These are phyloP conservation scores for Pterobdella sp. DNA, from an alignment of 2,888 invertebrate species.

Conservation along the genomic window DNA sequence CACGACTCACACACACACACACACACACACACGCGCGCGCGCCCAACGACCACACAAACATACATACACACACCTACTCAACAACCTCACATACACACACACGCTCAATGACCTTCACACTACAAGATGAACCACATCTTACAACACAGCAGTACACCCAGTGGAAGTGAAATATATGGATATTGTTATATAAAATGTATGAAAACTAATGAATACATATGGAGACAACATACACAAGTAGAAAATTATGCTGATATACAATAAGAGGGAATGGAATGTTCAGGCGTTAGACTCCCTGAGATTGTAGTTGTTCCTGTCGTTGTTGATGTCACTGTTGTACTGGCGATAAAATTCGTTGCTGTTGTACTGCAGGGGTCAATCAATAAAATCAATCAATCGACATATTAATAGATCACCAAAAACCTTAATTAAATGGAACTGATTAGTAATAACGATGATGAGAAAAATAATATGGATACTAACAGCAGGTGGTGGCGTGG, in stretches of 20 bases:
- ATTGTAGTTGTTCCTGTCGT: constrained; percentile 19
- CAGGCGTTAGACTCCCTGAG: constrained; percentile 26
- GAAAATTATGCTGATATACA: no score
- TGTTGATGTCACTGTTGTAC: constrained; percentile 32
- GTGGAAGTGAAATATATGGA: background rate
- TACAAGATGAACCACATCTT: no score
- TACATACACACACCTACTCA: background rate
- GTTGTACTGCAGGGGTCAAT: no score
- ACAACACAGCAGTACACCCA: no score
- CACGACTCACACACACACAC: background rate
- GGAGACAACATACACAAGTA: background rate
- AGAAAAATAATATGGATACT: background rate
- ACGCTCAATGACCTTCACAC: background rate
- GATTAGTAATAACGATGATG: background rate
- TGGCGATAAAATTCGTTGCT: constrained; percentile 38
- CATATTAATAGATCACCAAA: background rate
- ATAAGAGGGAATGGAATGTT: no score
- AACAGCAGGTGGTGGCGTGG: constrained; percentile 31
- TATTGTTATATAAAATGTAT: background rate
- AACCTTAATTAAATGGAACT: background rate
- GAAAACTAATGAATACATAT: background rate
- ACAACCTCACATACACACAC: background rate
- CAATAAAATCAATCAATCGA: no score
- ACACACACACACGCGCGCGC: background rate
- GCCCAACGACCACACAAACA: background rate